Evolutionary conservation across 2,797 vertebrate genomes (phyloP).

Genomic region (Hoplostethus mediterraneus): DNA sequence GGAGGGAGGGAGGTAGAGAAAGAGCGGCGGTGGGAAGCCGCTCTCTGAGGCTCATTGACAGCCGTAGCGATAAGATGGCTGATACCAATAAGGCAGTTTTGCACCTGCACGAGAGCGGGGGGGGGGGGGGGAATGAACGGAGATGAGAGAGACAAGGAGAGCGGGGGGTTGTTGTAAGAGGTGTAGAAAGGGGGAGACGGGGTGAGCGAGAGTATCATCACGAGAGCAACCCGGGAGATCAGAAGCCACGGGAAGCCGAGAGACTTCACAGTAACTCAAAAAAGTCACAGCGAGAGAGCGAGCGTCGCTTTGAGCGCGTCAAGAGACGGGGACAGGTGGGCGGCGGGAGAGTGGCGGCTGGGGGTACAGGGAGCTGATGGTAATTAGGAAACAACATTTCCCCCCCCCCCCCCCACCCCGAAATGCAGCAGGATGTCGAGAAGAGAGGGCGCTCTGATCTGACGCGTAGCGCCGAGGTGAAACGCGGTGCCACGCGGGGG

Average conservation of each 20-base stretch:
- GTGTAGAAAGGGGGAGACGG: conserved; percentile 22
- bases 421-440: conserved; percentile 39
- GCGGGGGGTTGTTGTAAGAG: conserved; percentile 24
- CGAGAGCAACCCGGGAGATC: conserved; percentile 55
- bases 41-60: conserved; percentile 3
- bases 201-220: conserved; percentile 60
- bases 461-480: conserved; percentile 25
- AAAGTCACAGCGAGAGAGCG: conserved; percentile 37
- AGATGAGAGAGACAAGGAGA: conserved; percentile 3
- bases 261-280: conserved; percentile 52
- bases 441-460: conserved; percentile 29
- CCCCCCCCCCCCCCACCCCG: neutral
- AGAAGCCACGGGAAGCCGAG: conserved; percentile 29
- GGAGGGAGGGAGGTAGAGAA: neutral
- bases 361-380: conserved; percentile 42
- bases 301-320: conserved; percentile 30
- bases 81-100: neutral
- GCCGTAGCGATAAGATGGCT: neutral
- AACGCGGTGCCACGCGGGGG: conserved; percentile 29
- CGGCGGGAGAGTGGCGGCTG: neutral
- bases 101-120: neutral
- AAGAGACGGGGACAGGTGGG: conserved; percentile 37
- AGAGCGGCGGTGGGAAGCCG: neutral
- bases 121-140: neutral
- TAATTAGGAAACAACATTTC: conserved; percentile 58